Conservation (phyloP, 2,888 invertebrate genomes). For the Orthosia gracilis region DNA sequence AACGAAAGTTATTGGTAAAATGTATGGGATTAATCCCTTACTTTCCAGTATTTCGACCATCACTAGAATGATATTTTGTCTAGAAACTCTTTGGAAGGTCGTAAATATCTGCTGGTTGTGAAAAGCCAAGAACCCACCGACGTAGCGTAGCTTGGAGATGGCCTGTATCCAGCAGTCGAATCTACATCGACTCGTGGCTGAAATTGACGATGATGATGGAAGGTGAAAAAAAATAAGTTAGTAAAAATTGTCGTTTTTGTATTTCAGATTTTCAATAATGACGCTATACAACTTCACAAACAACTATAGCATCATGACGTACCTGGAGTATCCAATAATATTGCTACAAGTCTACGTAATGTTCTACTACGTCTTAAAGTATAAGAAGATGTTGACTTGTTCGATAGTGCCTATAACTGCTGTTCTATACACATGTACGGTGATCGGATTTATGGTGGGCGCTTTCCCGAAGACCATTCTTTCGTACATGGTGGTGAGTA, state of each 20-base stretch:
- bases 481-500: slow-evolving; percentile 92
- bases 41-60: no score
- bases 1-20: no score
- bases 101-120: neutral
- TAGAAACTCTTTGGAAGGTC: no score
- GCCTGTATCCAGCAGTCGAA: neutral
- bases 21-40: no score
- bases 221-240: no score
- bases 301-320: slow-evolving; percentile 94
- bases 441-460: slow-evolving; percentile 75
- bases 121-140: neutral
- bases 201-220: no score
- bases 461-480: slow-evolving; percentile 88
- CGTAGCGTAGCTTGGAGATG: neutral
- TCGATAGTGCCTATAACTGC: slow-evolving; percentile 74
- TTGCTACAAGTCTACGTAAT: slow-evolving; percentile 94
- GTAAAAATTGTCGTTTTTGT: neutral
- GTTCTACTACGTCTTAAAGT: slow-evolving; percentile 93
- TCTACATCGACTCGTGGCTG: no score
- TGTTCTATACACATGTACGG: slow-evolving; percentile 77
- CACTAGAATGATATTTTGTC: no score
- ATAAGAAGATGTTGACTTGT: slow-evolving; percentile 90
- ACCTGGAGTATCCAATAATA: slow-evolving; percentile 96
- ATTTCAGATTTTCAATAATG: slow-evolving; percentile 95
- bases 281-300: slow-evolving; percentile 95